phyloP scores from a whole-genome alignment of 2,888 invertebrate species.

The Drosophila demipolita region DNA sequence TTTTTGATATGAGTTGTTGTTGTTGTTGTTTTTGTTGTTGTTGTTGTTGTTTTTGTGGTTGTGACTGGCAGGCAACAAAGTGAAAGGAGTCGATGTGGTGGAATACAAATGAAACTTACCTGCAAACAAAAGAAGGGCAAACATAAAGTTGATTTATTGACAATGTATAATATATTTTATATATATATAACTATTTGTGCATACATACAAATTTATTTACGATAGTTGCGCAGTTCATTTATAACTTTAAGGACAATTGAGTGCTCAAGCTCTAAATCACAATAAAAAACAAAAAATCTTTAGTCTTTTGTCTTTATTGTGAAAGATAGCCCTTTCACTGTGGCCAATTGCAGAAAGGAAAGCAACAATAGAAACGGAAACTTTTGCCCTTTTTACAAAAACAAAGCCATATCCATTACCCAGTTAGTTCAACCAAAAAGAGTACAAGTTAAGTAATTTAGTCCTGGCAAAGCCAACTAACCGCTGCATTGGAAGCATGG shows the following conservation, averaged over 20 bases:
- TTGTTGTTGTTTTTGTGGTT: conserved; percentile 43
- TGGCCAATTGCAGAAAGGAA: background rate
- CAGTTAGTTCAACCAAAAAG: conserved; percentile 3
- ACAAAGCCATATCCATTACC: conserved; percentile 76
- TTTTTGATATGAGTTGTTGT: conserved; percentile 23
- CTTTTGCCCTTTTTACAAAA: conserved; percentile 24
- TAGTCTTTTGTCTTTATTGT: conserved; percentile 27
- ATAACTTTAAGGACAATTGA: conserved; percentile 36
- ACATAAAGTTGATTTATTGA: conserved; percentile 71
- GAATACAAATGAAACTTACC: conserved; percentile 66
- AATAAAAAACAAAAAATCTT: conserved; percentile 3
- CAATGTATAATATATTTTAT: conserved; percentile 37
- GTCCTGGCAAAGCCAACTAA: conserved; percentile 72
- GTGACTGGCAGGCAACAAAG: conserved; percentile 56
- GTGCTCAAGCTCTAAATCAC: conserved; percentile 19
- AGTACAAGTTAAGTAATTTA: conserved; percentile 65
- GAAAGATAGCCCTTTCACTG: background rate
- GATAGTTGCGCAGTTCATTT: conserved; percentile 47
- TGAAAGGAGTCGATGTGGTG: conserved; percentile 66
- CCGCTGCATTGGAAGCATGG: conserved; percentile 68
- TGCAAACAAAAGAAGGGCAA: conserved; percentile 54
- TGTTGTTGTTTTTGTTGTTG: conserved; percentile 18
- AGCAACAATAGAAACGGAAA: conserved; percentile 36
- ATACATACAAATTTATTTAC: conserved; percentile 39
- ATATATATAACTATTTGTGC: background rate